phyloP scores from a whole-genome alignment of 1,140 invertebrate species.

The Calliopsis andreniformis region DNA sequence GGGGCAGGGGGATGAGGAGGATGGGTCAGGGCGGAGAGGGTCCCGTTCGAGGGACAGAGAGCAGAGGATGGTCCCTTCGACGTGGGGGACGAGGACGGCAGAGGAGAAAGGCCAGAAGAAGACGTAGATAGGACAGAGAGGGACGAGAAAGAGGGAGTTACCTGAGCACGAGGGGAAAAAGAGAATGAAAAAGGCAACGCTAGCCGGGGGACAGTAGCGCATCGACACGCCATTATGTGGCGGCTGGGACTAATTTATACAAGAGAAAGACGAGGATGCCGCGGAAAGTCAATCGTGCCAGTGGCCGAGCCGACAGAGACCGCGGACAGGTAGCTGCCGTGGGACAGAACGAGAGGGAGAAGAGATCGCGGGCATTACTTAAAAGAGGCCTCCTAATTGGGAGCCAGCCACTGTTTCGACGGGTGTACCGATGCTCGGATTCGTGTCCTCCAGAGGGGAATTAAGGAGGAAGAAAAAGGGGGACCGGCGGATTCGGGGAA shows the following conservation, averaged over 20 bases:
- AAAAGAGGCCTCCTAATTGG: slow-evolving; percentile 79
- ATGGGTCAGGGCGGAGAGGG: slow-evolving; percentile 1
- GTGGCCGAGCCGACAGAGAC: slow-evolving; percentile 43
- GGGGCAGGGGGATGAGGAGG: background rate
- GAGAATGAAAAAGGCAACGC: slow-evolving; percentile 58
- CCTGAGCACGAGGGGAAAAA: slow-evolving; percentile 44
- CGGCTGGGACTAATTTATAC: slow-evolving; percentile 82
- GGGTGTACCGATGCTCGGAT: slow-evolving; percentile 75
- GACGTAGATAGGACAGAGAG: slow-evolving; percentile 44
- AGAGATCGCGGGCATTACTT: slow-evolving; percentile 70
- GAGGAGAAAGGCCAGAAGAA: slow-evolving; percentile 35
- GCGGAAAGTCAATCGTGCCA: slow-evolving; percentile 72
- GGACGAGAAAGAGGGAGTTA: background rate
- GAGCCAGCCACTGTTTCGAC: slow-evolving; percentile 78
- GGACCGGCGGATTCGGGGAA: slow-evolving; percentile 32
- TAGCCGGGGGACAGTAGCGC: slow-evolving; percentile 78
- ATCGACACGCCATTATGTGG: slow-evolving; percentile 82
- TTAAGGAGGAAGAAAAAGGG: slow-evolving; percentile 55
- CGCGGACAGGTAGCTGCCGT: slow-evolving; percentile 29
- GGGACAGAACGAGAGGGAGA: slow-evolving; percentile 37
- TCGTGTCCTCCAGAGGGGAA: slow-evolving; percentile 71
- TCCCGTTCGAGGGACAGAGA: background rate
- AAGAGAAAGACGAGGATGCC: slow-evolving; percentile 77
- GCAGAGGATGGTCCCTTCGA: background rate
- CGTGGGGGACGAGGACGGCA: slow-evolving; percentile 9